Evolutionary conservation across 2,113 vertebrate species (phyloP).

Genomic region (Dicerorhinus sumatrensis): DNA sequence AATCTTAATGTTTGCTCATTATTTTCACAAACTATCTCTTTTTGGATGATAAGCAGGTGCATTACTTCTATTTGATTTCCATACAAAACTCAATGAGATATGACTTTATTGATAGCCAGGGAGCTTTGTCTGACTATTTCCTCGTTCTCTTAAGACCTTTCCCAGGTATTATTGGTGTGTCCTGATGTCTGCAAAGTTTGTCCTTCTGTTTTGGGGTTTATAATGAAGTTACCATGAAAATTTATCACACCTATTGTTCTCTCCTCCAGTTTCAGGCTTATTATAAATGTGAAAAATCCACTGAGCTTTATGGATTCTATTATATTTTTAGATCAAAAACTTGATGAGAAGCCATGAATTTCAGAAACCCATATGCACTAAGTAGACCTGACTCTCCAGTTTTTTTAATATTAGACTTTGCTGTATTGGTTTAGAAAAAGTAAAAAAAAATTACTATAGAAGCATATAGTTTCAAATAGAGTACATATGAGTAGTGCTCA

Average conservation of each 20-base stretch:
- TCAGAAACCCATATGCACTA: background rate
- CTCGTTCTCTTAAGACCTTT: background rate
- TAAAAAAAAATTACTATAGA: slow-evolving; percentile 21
- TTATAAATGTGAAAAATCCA: background rate
- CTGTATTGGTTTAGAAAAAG: background rate
- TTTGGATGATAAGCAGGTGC: background rate
- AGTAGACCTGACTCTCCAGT: background rate
- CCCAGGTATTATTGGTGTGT: background rate
- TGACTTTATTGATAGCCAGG: background rate
- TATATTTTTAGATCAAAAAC: slow-evolving; percentile 8
- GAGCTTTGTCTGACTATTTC: background rate
- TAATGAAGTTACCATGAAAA: background rate
- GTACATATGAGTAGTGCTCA: background rate
- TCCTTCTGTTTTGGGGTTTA: background rate
- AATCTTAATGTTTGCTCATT: background rate
- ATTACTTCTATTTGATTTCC: background rate
- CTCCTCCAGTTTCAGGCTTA: background rate
- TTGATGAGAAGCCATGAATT: slow-evolving; percentile 15
- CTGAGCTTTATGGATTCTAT: background rate
- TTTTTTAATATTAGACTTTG: slow-evolving; percentile 26
- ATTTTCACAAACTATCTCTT: background rate
- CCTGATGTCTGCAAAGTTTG: background rate
- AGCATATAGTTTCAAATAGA: background rate
- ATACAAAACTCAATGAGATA: background rate
- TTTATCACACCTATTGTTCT: background rate